Conservation (phyloP, 2,888 invertebrate species). For the Megalurothrips usitatus region DNA sequence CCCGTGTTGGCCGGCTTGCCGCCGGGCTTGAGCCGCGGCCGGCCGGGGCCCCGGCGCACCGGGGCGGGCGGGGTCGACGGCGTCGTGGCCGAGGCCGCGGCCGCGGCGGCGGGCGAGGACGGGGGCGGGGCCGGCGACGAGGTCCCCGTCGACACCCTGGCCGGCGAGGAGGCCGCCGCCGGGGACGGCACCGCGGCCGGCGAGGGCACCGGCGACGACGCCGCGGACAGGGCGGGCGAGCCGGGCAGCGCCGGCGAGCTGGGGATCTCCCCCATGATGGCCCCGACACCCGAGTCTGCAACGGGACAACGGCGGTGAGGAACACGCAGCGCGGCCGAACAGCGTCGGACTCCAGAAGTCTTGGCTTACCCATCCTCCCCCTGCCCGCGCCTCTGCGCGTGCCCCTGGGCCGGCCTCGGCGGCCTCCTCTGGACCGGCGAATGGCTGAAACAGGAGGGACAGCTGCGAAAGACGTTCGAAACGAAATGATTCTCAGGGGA, state of each 20-base stretch:
- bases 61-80: not conserved
- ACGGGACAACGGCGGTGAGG: not conserved
- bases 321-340: not conserved
- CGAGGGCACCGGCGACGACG: not conserved
- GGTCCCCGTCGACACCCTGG: not conserved
- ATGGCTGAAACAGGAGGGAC: not conserved
- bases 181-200: not conserved
- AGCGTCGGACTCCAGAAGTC: too few relatives aligned
- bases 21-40: constrained; percentile 2
- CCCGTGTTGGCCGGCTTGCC: constrained; percentile 8
- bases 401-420: not conserved
- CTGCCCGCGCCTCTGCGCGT: not conserved
- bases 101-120: not conserved
- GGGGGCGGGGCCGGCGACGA: not conserved
- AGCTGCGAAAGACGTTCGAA: too few relatives aligned
- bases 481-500: too few relatives aligned
- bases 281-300: not conserved
- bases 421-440: not conserved
- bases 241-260: not conserved
- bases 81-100: not conserved
- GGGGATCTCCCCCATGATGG: constrained; percentile 6
- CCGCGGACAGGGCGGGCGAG: not conserved
- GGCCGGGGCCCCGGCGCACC: not conserved
- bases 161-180: not conserved
- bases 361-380: not conserved